These are phyloP conservation scores for Aspiorhynchus laticeps DNA, from an alignment of 2,113 vertebrate genomes.

Conservation along the genomic window DNA sequence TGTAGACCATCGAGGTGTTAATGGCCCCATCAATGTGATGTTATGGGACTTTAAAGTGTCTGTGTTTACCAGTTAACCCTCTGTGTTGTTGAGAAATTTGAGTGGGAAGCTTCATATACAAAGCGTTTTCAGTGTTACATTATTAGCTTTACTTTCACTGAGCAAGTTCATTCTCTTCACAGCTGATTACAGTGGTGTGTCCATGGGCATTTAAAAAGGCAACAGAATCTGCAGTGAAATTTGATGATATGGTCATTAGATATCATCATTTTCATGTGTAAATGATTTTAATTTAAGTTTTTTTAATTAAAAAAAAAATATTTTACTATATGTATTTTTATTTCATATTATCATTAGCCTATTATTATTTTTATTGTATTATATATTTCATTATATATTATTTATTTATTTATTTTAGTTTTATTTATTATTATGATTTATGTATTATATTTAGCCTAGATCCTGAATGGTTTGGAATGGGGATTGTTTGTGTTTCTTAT, in stretches of 20 bases:
- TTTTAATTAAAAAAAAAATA: too few relatives aligned
- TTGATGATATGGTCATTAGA: neutral
- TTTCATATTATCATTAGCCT: too few relatives aligned
- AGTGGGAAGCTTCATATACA: neutral
- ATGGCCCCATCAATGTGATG: slow-evolving; percentile 45
- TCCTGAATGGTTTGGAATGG: slow-evolving; percentile 24
- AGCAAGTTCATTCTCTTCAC: slow-evolving; percentile 1
- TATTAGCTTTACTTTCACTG: neutral
- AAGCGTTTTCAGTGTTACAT: neutral
- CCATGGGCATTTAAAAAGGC: neutral
- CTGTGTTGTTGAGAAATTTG: slow-evolving; percentile 14
- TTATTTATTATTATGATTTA: neutral
- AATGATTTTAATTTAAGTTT: slow-evolving; percentile 3
- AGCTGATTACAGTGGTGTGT: neutral
- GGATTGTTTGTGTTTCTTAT: slow-evolving; percentile 60
- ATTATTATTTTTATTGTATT: too few relatives aligned
- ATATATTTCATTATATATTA: too few relatives aligned
- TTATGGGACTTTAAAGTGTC: slow-evolving; percentile 54
- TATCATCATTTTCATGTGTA: slow-evolving; percentile 3
- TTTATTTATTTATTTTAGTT: neutral
- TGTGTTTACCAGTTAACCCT: slow-evolving; percentile 39
- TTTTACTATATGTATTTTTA: too few relatives aligned
- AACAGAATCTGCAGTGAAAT: neutral
- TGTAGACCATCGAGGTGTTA: slow-evolving; percentile 56
- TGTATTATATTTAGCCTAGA: neutral